A percentile compares a stretch with the other conserved stretches of the same genome.
Evolutionary conservation across 2,113 vertebrate species (phyloP).

Genomic region (Opisthocomus hoazin): DNA sequence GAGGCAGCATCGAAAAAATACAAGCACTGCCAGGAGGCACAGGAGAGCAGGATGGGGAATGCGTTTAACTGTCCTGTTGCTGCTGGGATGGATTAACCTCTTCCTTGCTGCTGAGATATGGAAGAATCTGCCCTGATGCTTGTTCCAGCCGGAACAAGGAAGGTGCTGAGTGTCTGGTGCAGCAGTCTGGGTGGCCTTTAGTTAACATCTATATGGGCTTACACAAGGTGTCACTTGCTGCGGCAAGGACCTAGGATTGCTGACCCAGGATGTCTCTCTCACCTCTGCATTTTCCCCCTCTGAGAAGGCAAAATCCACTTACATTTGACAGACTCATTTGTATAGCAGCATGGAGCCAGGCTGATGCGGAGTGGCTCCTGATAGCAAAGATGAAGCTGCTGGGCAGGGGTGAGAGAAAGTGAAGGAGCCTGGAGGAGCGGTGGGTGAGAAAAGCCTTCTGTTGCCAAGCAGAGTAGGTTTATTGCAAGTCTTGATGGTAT

Average conservation of each 20-base stretch:
- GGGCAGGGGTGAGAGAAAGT: background rate
- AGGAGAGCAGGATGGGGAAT: background rate
- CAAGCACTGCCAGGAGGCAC: too few species aligned
- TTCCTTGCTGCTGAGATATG: background rate
- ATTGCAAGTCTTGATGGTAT: background rate
- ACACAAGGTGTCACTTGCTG: background rate
- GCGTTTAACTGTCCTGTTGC: background rate
- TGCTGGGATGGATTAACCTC: background rate
- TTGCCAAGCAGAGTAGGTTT: background rate
- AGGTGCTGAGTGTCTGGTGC: background rate
- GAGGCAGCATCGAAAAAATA: background rate
- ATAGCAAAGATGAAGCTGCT: background rate
- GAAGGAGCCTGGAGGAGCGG: accelerated
- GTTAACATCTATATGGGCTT: background rate
- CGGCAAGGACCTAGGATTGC: background rate
- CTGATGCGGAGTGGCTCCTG: background rate
- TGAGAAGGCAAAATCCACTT: background rate
- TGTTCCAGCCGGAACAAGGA: background rate
- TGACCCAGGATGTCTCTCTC: background rate
- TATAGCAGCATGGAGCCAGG: background rate
- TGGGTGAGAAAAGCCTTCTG: background rate
- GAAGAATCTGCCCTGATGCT: background rate
- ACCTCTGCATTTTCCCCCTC: background rate
- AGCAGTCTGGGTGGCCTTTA: background rate
- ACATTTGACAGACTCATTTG: background rate